These are phyloP conservation scores for Mayetiola destructor DNA, from an alignment of 2,888 invertebrate genomes.

Conservation along the genomic window DNA sequence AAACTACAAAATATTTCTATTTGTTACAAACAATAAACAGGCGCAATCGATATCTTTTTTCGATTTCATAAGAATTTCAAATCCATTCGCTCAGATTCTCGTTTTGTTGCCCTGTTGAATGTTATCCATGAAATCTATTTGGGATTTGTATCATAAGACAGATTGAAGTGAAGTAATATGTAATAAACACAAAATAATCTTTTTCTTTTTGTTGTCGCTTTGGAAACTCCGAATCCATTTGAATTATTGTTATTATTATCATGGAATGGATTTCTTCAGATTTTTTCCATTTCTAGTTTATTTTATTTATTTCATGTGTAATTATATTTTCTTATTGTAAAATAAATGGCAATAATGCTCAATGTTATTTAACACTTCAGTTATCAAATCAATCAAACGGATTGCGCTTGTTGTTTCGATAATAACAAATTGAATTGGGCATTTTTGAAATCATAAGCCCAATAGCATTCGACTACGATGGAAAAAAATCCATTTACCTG, in stretches of 20 bases:
- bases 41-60: conserved; percentile 3
- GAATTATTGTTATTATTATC: not conserved
- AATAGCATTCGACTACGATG: too few relatives aligned
- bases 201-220: not conserved
- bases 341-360: conserved; percentile 1
- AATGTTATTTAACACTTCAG: conserved; percentile 12
- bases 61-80: not conserved
- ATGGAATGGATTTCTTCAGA: not conserved
- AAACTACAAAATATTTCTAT: not conserved
- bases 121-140: conserved; percentile 10
- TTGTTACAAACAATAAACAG: not conserved
- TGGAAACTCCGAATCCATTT: not conserved
- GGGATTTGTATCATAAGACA: conserved; percentile 1
- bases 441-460: too few relatives aligned
- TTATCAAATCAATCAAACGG: conserved; percentile 10
- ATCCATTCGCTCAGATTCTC: not conserved
- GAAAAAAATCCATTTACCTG: not conserved
- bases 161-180: not conserved
- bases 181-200: not conserved
- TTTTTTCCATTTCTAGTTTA: not conserved
- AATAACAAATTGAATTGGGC: conserved; percentile 10
- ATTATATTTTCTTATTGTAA: not conserved
- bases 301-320: not conserved
- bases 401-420: not conserved
- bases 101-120: not conserved